These are phyloP conservation scores for Diglossa cyanea DNA, from an alignment of 2,797 vertebrate genomes.

Conservation along the genomic window DNA sequence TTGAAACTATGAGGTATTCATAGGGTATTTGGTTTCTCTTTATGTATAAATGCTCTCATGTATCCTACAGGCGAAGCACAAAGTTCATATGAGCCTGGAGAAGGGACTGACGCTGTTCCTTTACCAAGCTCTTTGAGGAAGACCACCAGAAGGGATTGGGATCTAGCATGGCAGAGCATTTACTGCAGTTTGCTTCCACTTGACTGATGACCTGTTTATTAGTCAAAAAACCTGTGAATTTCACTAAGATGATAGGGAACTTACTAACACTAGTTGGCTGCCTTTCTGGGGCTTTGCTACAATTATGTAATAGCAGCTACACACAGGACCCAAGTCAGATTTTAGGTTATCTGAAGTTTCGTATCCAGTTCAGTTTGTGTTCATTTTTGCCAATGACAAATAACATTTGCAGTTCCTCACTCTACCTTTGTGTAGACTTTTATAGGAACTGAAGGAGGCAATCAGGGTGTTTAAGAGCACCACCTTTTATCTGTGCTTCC, in stretches of 20 bases:
- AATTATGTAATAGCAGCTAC: neutral
- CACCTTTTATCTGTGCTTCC: neutral
- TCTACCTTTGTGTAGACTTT: neutral
- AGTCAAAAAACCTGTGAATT: neutral
- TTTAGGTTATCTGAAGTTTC: neutral
- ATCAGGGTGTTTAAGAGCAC: neutral
- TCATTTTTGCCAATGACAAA: neutral
- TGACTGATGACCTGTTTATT: neutral
- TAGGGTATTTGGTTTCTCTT: neutral
- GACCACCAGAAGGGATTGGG: neutral
- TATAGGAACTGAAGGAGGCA: neutral
- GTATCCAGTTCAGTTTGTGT: neutral
- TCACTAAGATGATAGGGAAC: neutral
- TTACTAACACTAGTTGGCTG: neutral
- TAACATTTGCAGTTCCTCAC: neutral
- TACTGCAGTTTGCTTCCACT: neutral
- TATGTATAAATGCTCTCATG: neutral
- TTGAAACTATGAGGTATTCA: neutral
- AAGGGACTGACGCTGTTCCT: neutral
- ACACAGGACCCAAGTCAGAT: neutral
- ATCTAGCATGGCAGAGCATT: neutral
- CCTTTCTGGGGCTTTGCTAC: neutral
- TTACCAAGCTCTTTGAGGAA: neutral
- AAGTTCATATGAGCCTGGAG: neutral
- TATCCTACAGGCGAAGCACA: neutral